Evolutionary conservation across 2,888 invertebrate species (phyloP).

Genomic region (Cylloceria caligata): DNA sequence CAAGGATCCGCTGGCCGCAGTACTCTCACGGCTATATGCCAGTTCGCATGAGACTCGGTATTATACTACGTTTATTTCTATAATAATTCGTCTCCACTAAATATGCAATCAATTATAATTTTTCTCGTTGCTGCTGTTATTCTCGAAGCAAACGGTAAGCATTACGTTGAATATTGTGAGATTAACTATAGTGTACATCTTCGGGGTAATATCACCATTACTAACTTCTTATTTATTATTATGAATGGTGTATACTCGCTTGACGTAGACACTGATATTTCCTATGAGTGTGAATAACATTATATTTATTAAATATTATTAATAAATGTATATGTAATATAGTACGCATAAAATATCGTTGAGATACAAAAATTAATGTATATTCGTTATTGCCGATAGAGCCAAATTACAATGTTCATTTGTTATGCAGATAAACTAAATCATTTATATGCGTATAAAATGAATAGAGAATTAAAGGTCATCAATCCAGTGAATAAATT

Average conservation of each 20-base stretch:
- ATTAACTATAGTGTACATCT: background rate
- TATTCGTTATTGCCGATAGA: too few relatives aligned
- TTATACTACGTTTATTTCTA: constrained; percentile 14
- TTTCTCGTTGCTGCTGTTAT: constrained; percentile 23
- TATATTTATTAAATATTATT: too few relatives aligned
- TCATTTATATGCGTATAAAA: too few relatives aligned
- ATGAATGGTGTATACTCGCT: background rate
- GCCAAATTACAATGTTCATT: too few relatives aligned
- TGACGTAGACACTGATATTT: background rate
- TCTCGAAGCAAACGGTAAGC: constrained; percentile 45
- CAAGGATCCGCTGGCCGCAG: constrained; percentile 36
- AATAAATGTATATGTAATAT: background rate
- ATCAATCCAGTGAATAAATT: background rate
- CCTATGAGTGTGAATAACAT: background rate
- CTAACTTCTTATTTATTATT: background rate
- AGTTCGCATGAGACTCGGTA: constrained; percentile 29
- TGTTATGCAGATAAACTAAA: background rate
- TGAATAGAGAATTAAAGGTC: too few relatives aligned
- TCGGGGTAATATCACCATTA: background rate
- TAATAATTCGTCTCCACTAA: background rate
- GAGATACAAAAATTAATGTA: background rate
- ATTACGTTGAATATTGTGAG: background rate
- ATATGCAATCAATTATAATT: constrained; percentile 48
- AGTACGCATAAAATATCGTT: background rate
- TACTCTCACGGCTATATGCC: constrained; percentile 41